These are phyloP conservation scores for Echinarachnius parma DNA, from an alignment of 53 echinoderm and acorn worm genomes.

Conservation along the genomic window DNA sequence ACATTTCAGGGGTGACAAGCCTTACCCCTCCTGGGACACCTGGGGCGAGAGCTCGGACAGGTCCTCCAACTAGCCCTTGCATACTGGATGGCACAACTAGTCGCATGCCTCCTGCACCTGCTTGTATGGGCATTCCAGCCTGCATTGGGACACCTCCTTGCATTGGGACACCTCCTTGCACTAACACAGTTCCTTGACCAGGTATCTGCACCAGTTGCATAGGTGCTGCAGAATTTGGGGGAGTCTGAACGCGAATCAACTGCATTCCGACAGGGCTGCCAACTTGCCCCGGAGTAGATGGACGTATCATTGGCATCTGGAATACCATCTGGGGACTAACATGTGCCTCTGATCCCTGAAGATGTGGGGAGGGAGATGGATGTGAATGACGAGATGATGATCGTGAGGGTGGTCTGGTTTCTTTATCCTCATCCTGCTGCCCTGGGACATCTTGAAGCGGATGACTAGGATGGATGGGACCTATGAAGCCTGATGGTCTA, in stretches of 20 bases:
- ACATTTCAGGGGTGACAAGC: conserved; percentile 24
- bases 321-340: conserved; percentile 24
- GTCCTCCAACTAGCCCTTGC: not conserved
- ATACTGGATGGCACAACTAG: conserved; percentile 12
- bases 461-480: conserved; percentile 60
- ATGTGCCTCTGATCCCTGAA: not conserved
- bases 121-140: conserved; percentile 25
- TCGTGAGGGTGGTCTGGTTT: conserved; percentile 24
- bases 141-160: conserved; percentile 10
- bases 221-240: conserved; percentile 26
- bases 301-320: conserved; percentile 32
- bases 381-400: conserved; percentile 28
- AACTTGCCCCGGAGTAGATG: conserved; percentile 19
- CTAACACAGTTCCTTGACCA: conserved; percentile 27
- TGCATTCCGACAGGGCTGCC: conserved; percentile 33
- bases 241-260: conserved; percentile 32
- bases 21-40: conserved; percentile 20
- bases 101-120: conserved; percentile 14
- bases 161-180: conserved; percentile 15
- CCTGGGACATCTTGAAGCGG: conserved; percentile 18
- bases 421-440: conserved; percentile 26
- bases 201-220: conserved; percentile 41
- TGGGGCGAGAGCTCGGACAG: conserved; percentile 19
- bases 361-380: conserved; percentile 18
- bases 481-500: conserved; percentile 58